A percentile compares a stretch with the other conserved stretches of the same genome.
Conservation (phyloP, 1,140 invertebrate species). For the Dryas iulia region DNA sequence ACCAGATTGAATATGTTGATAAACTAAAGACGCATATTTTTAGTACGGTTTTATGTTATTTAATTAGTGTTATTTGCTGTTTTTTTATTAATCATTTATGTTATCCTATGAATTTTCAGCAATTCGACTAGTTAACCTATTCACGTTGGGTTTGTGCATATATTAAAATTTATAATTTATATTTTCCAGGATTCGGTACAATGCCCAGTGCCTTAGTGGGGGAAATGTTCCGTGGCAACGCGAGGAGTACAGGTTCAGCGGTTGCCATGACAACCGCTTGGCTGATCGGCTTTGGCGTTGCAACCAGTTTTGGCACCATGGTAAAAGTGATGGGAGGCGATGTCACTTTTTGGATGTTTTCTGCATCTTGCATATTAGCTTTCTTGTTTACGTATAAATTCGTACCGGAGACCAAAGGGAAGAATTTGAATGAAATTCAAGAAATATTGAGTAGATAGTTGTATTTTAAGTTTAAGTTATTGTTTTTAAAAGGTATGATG, state of each 20-base stretch:
- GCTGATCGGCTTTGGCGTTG: constrained; percentile 87
- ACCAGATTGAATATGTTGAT: no score
- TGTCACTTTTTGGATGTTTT: constrained; percentile 89
- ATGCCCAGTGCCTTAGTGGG: constrained; percentile 86
- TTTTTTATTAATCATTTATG: no score
- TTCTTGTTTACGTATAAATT: constrained; percentile 82
- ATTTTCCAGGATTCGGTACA: constrained; percentile 80
- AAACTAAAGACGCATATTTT: no score
- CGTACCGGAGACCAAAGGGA: constrained; percentile 91
- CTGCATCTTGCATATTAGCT: constrained; percentile 83
- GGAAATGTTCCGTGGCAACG: constrained; percentile 83
- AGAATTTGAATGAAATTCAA: constrained; percentile 87
- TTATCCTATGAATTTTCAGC: no score
- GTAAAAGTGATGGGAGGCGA: constrained; percentile 82
- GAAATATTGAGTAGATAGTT: constrained; percentile 71
- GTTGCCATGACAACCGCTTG: constrained; percentile 86
- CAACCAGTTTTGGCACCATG: constrained; percentile 85
- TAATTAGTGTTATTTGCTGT: no score
- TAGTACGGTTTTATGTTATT: no score
- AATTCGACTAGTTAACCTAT: no score
- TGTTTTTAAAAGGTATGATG: neutral
- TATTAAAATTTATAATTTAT: neutral
- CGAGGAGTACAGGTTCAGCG: constrained; percentile 84
- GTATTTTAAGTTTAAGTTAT: neutral
- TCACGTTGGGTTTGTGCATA: constrained; percentile 1